A percentile compares a stretch with the other conserved stretches of the same genome.
These are phyloP conservation scores for Batillaria attramentaria DNA, from an alignment of 1,140 invertebrate genomes.

Conservation along the genomic window DNA sequence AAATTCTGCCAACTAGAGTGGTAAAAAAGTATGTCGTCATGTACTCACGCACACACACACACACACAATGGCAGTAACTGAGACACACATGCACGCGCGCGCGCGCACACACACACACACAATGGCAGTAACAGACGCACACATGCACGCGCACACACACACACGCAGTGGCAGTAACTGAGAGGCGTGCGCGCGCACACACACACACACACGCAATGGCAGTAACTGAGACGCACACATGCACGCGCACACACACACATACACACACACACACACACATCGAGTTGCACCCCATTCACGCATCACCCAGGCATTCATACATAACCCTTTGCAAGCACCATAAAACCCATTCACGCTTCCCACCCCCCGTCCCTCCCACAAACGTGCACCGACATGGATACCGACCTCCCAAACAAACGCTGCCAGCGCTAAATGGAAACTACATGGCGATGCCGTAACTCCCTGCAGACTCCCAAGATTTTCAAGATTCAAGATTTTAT, in stretches of 20 bases:
- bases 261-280: neutral
- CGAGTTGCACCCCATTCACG: no score
- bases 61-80: neutral
- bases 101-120: neutral
- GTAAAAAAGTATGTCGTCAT: neutral
- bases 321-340: no score
- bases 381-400: no score
- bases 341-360: no score
- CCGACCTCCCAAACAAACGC: no score
- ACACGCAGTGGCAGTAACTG: neutral
- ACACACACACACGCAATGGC: constrained; percentile 13
- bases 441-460: no score
- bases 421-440: no score
- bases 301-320: no score
- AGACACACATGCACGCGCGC: neutral
- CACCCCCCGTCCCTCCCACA: no score
- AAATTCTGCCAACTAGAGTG: no score
- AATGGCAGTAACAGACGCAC: neutral
- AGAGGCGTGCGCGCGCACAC: constrained; percentile 4
- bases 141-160: constrained; percentile 1
- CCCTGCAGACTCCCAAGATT: no score
- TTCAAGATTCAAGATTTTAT: no score
- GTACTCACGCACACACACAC: neutral
- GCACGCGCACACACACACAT: neutral
- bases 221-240: neutral